Evolutionary conservation across 2,797 vertebrate species (phyloP).

Genomic region (Denticeps clupeoides): DNA sequence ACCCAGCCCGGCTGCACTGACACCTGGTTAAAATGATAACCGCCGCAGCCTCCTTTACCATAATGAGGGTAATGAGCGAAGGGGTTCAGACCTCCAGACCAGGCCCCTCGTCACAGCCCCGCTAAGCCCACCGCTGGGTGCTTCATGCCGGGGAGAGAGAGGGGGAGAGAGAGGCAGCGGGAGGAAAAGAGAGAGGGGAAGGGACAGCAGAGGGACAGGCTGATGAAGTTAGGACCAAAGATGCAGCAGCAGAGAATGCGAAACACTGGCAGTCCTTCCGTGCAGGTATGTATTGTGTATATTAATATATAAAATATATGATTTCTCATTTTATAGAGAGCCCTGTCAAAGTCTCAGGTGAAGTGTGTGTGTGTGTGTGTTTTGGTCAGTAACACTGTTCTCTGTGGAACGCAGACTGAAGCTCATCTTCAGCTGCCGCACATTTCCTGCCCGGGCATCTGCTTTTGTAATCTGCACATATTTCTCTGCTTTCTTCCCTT

Average conservation of each 20-base stretch:
- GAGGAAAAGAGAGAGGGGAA: slow-evolving; percentile 14
- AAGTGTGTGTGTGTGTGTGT: neutral
- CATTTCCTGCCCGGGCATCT: slow-evolving; percentile 67
- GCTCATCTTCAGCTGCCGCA: slow-evolving; percentile 56
- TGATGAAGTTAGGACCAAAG: slow-evolving; percentile 21
- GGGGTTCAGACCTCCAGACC: slow-evolving; percentile 30
- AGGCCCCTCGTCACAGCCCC: neutral
- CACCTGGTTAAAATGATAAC: slow-evolving; percentile 64
- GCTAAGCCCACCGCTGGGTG: slow-evolving; percentile 31
- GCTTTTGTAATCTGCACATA: slow-evolving; percentile 69
- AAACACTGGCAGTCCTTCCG: slow-evolving; percentile 38
- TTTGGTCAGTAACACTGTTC: slow-evolving; percentile 50
- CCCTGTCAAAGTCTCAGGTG: too few relatives aligned
- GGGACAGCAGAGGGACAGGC: slow-evolving; percentile 23
- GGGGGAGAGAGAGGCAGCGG: slow-evolving; percentile 6
- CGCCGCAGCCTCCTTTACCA: slow-evolving; percentile 46
- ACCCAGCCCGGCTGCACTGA: slow-evolving; percentile 36
- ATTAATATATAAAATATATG: slow-evolving; percentile 15
- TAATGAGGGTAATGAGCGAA: slow-evolving; percentile 60
- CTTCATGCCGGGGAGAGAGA: slow-evolving; percentile 28
- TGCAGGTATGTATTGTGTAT: slow-evolving; percentile 40
- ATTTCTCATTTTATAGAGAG: too few relatives aligned
- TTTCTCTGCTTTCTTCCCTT: slow-evolving; percentile 39
- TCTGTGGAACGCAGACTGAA: slow-evolving; percentile 55
- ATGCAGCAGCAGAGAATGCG: slow-evolving; percentile 22